Evolutionary conservation across 1,140 invertebrate species (phyloP).

Genomic region (Atopsyche davidsoni): DNA sequence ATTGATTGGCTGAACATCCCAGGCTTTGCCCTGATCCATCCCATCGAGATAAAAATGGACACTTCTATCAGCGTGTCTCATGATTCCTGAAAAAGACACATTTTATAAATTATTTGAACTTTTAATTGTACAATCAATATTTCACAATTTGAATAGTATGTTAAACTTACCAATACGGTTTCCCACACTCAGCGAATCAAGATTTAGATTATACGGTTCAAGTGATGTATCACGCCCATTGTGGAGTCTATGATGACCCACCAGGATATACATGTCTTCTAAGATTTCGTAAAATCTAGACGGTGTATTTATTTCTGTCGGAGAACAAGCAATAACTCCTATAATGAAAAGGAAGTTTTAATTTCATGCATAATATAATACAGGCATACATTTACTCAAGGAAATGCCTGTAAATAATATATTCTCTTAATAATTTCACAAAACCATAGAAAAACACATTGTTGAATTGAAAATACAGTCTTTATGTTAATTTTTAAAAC

Average conservation of each 20-base stretch:
- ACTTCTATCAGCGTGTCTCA: constrained; percentile 76
- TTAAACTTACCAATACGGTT: constrained; percentile 60
- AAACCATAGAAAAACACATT: not conserved
- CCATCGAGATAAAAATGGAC: constrained; percentile 90
- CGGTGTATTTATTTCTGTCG: constrained; percentile 81
- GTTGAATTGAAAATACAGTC: not conserved
- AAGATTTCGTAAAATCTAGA: constrained; percentile 37
- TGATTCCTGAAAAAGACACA: constrained; percentile 55
- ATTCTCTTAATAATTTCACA: no score
- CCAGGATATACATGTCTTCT: constrained; percentile 15
- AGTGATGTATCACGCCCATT: constrained; percentile 55
- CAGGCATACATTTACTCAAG: not conserved
- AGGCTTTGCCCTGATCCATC: constrained; percentile 83
- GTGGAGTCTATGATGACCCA: constrained; percentile 7
- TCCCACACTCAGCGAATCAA: constrained; percentile 71
- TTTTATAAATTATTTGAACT: constrained; percentile 2
- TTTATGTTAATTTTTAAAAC: no score
- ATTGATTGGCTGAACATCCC: constrained; percentile 70
- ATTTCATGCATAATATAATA: not conserved
- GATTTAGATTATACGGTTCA: constrained; percentile 76
- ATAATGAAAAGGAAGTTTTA: constrained; percentile 1
- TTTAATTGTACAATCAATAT: not conserved
- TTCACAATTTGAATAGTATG: not conserved
- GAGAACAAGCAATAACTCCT: constrained; percentile 76
- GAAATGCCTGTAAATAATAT: not conserved